Evolutionary conservation across 2,113 vertebrate genomes (phyloP), one percentile per base, ranked within the genome.

Genomic region (Grantiella picta): DNA sequence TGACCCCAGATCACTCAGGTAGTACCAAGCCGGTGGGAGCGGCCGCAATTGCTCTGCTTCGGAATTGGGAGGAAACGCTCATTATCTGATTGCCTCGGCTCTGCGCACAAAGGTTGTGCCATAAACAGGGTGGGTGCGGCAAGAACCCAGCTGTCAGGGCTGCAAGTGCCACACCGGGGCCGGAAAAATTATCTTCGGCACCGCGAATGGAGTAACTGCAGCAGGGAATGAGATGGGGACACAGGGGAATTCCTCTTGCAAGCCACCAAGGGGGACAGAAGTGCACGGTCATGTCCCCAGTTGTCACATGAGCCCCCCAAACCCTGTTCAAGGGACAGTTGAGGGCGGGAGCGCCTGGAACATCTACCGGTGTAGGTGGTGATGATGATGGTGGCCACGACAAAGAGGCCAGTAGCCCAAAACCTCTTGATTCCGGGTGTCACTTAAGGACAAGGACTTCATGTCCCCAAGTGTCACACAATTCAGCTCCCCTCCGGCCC

Each of bases 101-200:
- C 54, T 19, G 76, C 72, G 73, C 89, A 92, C 83, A 95, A 92
- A 96, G 91, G 72, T 72, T 69, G 80, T 65, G 65, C 60, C 81
- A 49, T 80, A 80, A 92, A 94, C 1, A 4, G 60, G 50, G 59
- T 12, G 49, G 7, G 18, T n/a, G 35, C 2, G 3, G 75, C 71
- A 77, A 35, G 35, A 54, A 17, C 35, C 33, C 87, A 80, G 88
- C 59, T 86, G 77, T 66, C 49, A 1, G 33, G 15, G 29, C 57
- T 15, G 10, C 4, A 0, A 45, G 42, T 2, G 59, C 69, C 11
- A 2, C 35, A 12, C 12, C 2, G 0, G 44, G 29, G 16, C 8
- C 86, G 68, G 31, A 77, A 94, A 81, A 4, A 17, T 40, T 7
- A 50, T 36, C n/a, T 86, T 66, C 72, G 52, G 29, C 2, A 2